Percentiles rank a stretch among this genome's conserved stretches.
Evolutionary conservation across 2,797 vertebrate species (phyloP).

Genomic region (Paratrypauchen microcephalus): DNA sequence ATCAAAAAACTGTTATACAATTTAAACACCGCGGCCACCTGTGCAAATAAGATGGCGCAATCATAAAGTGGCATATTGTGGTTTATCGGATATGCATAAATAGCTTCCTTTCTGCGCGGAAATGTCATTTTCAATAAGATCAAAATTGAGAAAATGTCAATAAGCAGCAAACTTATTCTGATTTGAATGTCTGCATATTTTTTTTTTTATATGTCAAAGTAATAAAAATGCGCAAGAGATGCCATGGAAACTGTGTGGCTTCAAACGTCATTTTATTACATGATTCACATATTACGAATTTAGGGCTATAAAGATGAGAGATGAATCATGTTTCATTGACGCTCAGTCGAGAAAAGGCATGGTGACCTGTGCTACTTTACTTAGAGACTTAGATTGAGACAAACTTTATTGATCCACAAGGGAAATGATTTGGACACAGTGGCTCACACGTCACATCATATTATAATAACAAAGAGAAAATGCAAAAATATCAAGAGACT

Average conservation of each 20-base stretch:
- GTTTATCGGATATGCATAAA: conserved; percentile 2
- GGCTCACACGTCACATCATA: no score
- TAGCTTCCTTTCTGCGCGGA: not conserved
- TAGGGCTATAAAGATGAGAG: no score
- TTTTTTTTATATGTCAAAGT: not conserved
- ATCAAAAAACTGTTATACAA: conserved; percentile 19
- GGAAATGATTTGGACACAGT: no score
- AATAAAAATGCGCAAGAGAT: not conserved
- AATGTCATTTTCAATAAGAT: conserved; percentile 3
- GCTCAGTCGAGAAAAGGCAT: no score
- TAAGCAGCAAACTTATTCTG: not conserved
- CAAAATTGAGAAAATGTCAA: not conserved
- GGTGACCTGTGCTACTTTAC: no score
- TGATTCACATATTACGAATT: no score
- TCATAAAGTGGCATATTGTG: conserved; percentile 6
- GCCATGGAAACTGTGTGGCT: not conserved
- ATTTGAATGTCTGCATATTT: not conserved
- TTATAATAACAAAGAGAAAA: no score
- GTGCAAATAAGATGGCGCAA: conserved; percentile 9
- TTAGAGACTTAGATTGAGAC: no score
- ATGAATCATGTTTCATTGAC: no score
- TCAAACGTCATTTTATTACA: not conserved
- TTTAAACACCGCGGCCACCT: conserved; percentile 13
- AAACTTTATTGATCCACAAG: no score
- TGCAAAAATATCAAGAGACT: no score